Evolutionary conservation across 2,888 invertebrate species (phyloP), one percentile per base, ranked within the genome.

Genomic region (Volucella zonaria): DNA sequence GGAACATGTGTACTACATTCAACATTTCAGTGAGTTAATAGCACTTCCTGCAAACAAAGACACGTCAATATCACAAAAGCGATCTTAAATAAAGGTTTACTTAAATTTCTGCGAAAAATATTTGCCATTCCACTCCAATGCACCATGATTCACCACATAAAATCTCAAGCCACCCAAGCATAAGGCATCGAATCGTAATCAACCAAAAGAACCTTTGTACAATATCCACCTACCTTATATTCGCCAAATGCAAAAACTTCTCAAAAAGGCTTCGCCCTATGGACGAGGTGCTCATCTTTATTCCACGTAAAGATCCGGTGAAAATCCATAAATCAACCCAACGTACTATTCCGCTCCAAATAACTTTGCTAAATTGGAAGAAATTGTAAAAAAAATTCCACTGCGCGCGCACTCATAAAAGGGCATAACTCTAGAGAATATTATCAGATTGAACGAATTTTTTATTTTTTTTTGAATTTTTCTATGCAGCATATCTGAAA

Each of bases 261-360:
- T 89, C 89, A 67, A 89, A 88, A 71, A 89, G 88, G 86, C 88
- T 88, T 49, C 89, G 88, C 82, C 89, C 88, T 79, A 89, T 87
- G 74, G 87, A 87, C 62, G 87, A 82, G 23, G 88, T 88, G 82
- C 88, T 87, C 89, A 88, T 89, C 86, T 88, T 87, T 86, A 87
- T 87, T 87, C 87, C 88, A 75, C 23, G 43, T 54, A 76, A 40
- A 51, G 54, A 43, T 59, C 70, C 18, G 3, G 38, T 18, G 58
- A 59, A 74, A 75, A 64, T 70, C 81, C 68, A 75, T 68, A 74
- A 66, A 76, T 31, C 8, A 45, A 23, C 49, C 68, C 77, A 73
- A 78, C 45, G 67, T 23, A 23, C 42, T 23, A 23, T 9, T 15
- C 40, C 42, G 10, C 12, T 11, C 15, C 45, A 64, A 64, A 58